A percentile compares a stretch with the other conserved stretches of the same genome.
Conservation (phyloP, 2,113 vertebrate genomes). For the Alectura lathami region DNA sequence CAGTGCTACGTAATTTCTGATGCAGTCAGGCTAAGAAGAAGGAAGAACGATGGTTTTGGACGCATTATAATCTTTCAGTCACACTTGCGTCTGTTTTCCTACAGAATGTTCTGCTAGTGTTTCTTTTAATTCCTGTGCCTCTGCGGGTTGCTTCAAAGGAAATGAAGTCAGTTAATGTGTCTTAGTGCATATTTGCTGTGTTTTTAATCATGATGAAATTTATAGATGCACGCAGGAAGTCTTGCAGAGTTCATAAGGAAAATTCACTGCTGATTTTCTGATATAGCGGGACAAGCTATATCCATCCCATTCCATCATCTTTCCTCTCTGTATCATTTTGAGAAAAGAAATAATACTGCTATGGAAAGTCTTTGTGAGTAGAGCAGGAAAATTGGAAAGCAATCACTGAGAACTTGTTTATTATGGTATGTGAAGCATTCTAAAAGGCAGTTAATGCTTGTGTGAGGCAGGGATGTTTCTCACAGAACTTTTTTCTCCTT, state of each 20-base stretch:
- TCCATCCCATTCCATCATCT: not conserved
- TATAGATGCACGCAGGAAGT: not conserved
- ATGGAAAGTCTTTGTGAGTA: not conserved
- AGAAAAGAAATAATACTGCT: not conserved
- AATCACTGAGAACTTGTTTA: not conserved
- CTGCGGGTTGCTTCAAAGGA: not conserved
- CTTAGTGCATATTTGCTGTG: not conserved
- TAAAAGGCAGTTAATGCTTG: not conserved
- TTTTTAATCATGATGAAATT: not conserved
- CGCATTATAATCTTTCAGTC: not conserved
- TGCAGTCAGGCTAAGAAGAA: not conserved
- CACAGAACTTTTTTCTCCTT: not conserved
- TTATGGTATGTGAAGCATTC: not conserved
- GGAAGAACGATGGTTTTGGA: not conserved
- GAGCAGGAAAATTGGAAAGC: not conserved
- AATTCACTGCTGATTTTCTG: not conserved
- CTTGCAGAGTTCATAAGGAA: not conserved
- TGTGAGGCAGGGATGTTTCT: not conserved
- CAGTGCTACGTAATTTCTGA: not conserved
- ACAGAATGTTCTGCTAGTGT: not conserved
- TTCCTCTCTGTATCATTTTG: not conserved
- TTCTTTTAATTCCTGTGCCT: not conserved
- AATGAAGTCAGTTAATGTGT: not conserved
- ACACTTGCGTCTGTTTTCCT: not conserved
- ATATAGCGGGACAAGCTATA: not conserved